Base-by-base conservation (phyloP, 2,797 vertebrate species). In the Anableps anableps region DNA sequence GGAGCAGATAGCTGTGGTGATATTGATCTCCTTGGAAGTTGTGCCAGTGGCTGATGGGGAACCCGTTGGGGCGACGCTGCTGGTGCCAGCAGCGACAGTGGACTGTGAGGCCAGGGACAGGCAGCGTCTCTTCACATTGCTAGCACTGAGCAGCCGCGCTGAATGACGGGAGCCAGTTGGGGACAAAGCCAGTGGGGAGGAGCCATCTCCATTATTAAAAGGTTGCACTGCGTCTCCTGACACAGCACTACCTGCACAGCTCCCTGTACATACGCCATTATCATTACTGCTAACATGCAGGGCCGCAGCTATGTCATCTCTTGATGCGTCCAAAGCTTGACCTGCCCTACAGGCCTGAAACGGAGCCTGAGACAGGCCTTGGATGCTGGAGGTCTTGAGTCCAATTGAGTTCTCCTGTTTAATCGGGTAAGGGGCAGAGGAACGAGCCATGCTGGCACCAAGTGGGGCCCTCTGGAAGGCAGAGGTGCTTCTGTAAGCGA, bases 181-280 rank as follows among this genome's bases (percentile, higher is more conserved):
- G 89, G 96, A 97, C 96, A 96, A 95, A 92, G 96, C 94, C 90
- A 96, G 85, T 48, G 95, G 96, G 96, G 97, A 96, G 96, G 97
- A 97, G 96, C 94, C 95, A 88, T 96, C 95, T 95, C 97, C 97
- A 88, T 97, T 97, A 96, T 97, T 97, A 96, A 99, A 97, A 90
- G 97, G 93, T 94, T 97, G 98, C 75, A 96, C 95, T 81, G 97
- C 95, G 87, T 97, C 95, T 76, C 91, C 92, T 81, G 96, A 90
- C 95, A 95, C 86, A 92, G 95, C 88, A 48, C 83, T 62, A 62
- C 86, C 86, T 51, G 89, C 78, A 51, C 81, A 60, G 45, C 85
- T 89, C 38, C 81, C 79, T 72, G 85, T 53, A 76, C 90, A 86
- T 23, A 86, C 76, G 85, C 87, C 82, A 38, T 77, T 77, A 26